A percentile compares a stretch with the other conserved stretches of the same genome.
Evolutionary conservation across 2,888 invertebrate species (phyloP).

Genomic region (Hypsopygia costalis): DNA sequence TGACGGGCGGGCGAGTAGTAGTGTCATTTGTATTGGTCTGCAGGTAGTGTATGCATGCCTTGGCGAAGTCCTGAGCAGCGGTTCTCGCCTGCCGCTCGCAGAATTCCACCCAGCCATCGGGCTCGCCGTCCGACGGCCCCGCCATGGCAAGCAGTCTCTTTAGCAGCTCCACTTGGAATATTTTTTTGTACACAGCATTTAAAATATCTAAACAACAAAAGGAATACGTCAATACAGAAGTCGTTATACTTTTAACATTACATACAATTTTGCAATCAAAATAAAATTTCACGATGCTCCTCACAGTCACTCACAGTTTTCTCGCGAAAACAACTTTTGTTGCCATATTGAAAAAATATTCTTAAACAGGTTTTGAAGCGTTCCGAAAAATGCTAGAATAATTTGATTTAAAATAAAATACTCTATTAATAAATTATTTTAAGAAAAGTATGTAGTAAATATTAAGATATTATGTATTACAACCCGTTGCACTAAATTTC

Average conservation of each 20-base stretch:
- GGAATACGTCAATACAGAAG: slow-evolving; percentile 25
- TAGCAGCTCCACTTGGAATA: slow-evolving; percentile 75
- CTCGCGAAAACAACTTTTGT: slow-evolving; percentile 73
- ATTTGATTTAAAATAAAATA: too few species aligned
- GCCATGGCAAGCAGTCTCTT: slow-evolving; percentile 74
- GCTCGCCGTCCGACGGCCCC: slow-evolving; percentile 82
- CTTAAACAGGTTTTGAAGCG: slow-evolving; percentile 6
- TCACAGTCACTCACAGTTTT: slow-evolving; percentile 61
- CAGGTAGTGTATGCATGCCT: slow-evolving; percentile 90
- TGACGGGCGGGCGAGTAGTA: slow-evolving; percentile 80
- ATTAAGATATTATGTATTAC: too few species aligned
- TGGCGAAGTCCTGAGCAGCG: slow-evolving; percentile 93
- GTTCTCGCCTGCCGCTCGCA: slow-evolving; percentile 93
- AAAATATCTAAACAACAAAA: slow-evolving; percentile 31
- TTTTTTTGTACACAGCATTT: slow-evolving; percentile 35
- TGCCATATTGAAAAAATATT: slow-evolving; percentile 43
- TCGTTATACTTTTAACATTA: slow-evolving; percentile 38
- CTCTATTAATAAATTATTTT: too few species aligned
- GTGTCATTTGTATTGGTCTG: slow-evolving; percentile 85
- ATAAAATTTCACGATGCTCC: slow-evolving; percentile 66
- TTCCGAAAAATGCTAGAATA: too few species aligned
- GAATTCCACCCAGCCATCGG: slow-evolving; percentile 89
- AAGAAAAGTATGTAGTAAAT: too few species aligned
- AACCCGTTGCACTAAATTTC: too few species aligned
- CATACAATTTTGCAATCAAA: slow-evolving; percentile 61